Conservation (phyloP, 2,797 vertebrate species). For the Harpagifer antarcticus region DNA sequence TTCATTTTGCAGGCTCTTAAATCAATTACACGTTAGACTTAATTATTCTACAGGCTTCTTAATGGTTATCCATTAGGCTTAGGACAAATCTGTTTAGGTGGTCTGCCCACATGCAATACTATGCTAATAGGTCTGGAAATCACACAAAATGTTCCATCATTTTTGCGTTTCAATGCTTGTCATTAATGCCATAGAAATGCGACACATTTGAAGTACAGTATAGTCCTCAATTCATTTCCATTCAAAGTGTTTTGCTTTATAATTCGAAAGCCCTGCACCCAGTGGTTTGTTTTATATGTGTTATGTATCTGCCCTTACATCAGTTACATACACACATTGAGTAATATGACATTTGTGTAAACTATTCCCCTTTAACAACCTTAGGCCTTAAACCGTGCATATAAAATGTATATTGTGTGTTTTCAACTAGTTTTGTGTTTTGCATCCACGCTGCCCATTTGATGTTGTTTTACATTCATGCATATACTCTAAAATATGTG, state of each 20-base stretch:
- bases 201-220: not conserved
- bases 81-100: not conserved
- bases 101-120: not conserved
- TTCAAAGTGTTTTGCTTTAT: not conserved
- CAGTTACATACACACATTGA: constrained; percentile 6
- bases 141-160: not conserved
- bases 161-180: not conserved
- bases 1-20: constrained; percentile 21
- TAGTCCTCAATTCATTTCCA: not conserved
- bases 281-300: not conserved
- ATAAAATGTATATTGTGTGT: not conserved
- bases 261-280: not conserved
- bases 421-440: constrained; percentile 5
- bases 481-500: constrained; percentile 40
- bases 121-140: not conserved
- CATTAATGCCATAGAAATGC: not conserved
- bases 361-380: not conserved
- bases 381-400: constrained; percentile 1
- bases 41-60: constrained; percentile 12
- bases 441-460: not conserved
- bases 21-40: not conserved
- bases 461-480: constrained; percentile 13
- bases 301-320: not conserved
- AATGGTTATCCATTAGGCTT: constrained; percentile 8
- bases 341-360: not conserved